Evolutionary conservation across 2,888 invertebrate genomes (phyloP), one percentile per base, ranked within the genome.

Genomic region (Leistus spinibarbis): DNA sequence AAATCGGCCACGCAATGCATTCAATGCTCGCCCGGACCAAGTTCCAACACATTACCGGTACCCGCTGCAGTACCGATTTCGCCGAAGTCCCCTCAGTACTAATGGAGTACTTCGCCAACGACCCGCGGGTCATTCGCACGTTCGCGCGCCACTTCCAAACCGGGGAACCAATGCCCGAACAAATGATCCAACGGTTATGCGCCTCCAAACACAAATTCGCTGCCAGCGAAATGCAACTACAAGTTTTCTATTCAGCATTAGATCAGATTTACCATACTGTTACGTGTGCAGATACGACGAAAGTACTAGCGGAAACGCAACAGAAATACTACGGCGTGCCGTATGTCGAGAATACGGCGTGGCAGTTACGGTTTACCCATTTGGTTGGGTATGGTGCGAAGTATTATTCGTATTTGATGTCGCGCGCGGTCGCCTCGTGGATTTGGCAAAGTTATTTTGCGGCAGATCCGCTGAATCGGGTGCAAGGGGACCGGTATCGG

Each of bases 1-100:
- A 99, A 88, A 93, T 97, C 93, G 99, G 99, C 0, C 99, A 99
- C 87, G 99, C 99, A 16, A 92, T 99, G 90, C 99, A 99, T 87
- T 98, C 98, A 17, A 98, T 99, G 97, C 86, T 99, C 79, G 99
- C 96, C 1, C 90, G 98, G 77, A 98, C 98, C 0, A 90, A 91
- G 77, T 96, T 98, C 77, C 99, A 99, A 86, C 99, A 99, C 86
- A 97, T 99, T 62, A 94, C 98, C 2, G 98, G 99, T 76, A 99
- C 99, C 0, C 89, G 99, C 74, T 99, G 98, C 84, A 91, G 96
- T 78, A 98, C 99, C 3, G 99, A 99, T 88, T 95, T 99, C 83
- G 99, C 99, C 0, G 99, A 99, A 89, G 95, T 99, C 57, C 99
- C 99, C 5, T 98, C 98, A n/a, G 94, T 98, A 76, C 88, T 99